phyloP scores from a whole-genome alignment of 1,140 invertebrate species.

The Manduca sexta region DNA sequence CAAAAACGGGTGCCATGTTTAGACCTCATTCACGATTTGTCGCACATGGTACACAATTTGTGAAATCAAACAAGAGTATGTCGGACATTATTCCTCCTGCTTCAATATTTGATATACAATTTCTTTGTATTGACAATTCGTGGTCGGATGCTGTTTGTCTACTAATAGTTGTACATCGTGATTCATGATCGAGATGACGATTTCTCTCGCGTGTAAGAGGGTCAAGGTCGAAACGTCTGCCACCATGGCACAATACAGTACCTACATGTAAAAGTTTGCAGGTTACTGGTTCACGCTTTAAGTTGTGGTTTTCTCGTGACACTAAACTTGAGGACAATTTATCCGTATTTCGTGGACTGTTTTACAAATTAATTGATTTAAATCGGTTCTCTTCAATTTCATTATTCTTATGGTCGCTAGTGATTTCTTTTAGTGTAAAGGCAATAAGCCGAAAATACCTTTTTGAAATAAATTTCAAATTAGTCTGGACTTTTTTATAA shows the following conservation, averaged over 20 bases:
- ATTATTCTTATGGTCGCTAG: background rate
- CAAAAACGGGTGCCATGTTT: too few relatives aligned
- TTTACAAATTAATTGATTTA: slow-evolving; percentile 3
- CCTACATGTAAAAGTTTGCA: slow-evolving; percentile 17
- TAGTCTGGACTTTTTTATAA: too few relatives aligned
- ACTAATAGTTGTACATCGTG: slow-evolving; percentile 4
- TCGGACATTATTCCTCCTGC: background rate
- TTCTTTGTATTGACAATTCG: background rate
- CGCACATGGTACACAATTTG: background rate
- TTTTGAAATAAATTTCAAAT: too few relatives aligned
- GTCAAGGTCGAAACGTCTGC: slow-evolving; percentile 47
- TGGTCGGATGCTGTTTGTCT: background rate
- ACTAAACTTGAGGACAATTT: background rate
- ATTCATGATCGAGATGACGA: slow-evolving; percentile 43
- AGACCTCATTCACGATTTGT: background rate
- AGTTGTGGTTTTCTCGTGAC: slow-evolving; percentile 5
- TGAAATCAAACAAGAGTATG: background rate
- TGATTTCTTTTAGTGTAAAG: too few relatives aligned
- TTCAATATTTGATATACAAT: background rate
- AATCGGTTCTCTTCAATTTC: background rate
- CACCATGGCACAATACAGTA: background rate
- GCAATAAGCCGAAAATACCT: too few relatives aligned
- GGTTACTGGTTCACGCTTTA: slow-evolving; percentile 14
- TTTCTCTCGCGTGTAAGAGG: slow-evolving; percentile 44
- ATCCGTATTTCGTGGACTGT: slow-evolving; percentile 1